Evolutionary conservation across 1,140 invertebrate species (phyloP).

Genomic region (Contarinia nasturtii): DNA sequence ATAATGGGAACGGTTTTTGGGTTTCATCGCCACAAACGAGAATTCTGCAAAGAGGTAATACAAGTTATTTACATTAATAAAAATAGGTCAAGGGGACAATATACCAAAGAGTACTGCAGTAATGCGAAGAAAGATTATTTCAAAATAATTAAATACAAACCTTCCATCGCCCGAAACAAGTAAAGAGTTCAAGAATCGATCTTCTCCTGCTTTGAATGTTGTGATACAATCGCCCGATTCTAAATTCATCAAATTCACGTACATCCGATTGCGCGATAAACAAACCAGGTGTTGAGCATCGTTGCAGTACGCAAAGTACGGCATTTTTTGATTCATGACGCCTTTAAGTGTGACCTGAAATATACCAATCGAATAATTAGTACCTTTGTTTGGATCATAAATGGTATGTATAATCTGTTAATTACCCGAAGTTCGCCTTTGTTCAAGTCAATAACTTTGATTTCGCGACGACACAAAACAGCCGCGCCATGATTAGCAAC

Average conservation of each 20-base stretch:
- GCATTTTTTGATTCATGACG: slow-evolving; percentile 86
- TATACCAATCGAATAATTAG: not conserved
- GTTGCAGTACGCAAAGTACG: slow-evolving; percentile 58
- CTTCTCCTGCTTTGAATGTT: slow-evolving; percentile 73
- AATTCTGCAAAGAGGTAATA: slow-evolving; percentile 28
- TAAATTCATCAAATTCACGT: slow-evolving; percentile 75
- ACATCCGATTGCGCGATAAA: slow-evolving; percentile 71
- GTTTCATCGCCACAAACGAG: slow-evolving; percentile 81
- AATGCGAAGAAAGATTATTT: not conserved
- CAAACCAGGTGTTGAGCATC: slow-evolving; percentile 59
- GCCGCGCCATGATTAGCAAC: slow-evolving; percentile 54
- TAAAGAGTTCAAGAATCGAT: slow-evolving; percentile 71
- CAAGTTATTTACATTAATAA: not conserved
- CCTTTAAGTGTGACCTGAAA: slow-evolving; percentile 43
- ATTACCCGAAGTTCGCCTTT: slow-evolving; percentile 32
- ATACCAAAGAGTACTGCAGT: not conserved
- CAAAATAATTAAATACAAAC: slow-evolving; percentile 20
- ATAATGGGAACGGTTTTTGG: slow-evolving; percentile 72
- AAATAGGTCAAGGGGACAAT: not conserved
- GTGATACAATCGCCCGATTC: slow-evolving; percentile 61
- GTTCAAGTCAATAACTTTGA: slow-evolving; percentile 60
- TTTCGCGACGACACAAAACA: slow-evolving; percentile 60
- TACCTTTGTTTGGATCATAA: not conserved
- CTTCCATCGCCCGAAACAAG: slow-evolving; percentile 71
- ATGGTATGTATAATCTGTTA: not conserved